A percentile compares a stretch with the other conserved stretches of the same genome.
Evolutionary conservation across 2,113 vertebrate species (phyloP).

Genomic region (Laticauda colubrina): DNA sequence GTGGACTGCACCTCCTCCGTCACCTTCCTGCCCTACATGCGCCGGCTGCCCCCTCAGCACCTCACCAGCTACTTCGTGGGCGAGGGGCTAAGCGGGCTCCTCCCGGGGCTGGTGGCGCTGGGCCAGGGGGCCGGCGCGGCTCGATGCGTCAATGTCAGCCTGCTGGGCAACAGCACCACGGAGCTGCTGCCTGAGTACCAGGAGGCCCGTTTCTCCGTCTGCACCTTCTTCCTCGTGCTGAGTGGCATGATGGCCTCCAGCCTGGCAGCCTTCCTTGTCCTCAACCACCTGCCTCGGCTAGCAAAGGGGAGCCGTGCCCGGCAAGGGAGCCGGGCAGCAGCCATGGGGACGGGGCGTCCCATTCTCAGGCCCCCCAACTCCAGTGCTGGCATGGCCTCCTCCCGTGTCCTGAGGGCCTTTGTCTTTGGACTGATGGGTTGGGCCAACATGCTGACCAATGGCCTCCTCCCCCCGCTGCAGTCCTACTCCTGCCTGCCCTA

Average conservation of each 20-base stretch:
- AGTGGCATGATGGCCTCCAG: slow-evolving; percentile 75
- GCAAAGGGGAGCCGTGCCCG: slow-evolving; percentile 25
- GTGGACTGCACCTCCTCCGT: slow-evolving; percentile 85
- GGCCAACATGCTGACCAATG: slow-evolving; percentile 76
- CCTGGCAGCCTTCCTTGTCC: slow-evolving; percentile 71
- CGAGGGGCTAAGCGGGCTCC: slow-evolving; percentile 79
- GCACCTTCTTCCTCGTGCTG: slow-evolving; percentile 78
- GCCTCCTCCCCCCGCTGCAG: slow-evolving; percentile 77
- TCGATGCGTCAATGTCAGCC: slow-evolving; percentile 60
- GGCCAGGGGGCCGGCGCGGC: slow-evolving; percentile 75
- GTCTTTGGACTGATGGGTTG: slow-evolving; percentile 76
- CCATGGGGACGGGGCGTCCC: slow-evolving; percentile 47
- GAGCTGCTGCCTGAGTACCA: slow-evolving; percentile 64
- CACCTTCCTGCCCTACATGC: slow-evolving; percentile 83
- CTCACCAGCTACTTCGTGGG: slow-evolving; percentile 80
- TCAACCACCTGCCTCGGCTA: slow-evolving; percentile 71
- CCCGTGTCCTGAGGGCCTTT: slow-evolving; percentile 63
- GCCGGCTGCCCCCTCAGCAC: slow-evolving; percentile 68
- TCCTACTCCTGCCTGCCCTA: slow-evolving; percentile 83
- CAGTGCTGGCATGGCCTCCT: slow-evolving; percentile 40
- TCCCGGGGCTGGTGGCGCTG: slow-evolving; percentile 76
- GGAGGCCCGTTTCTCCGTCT: slow-evolving; percentile 70
- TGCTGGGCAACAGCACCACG: slow-evolving; percentile 5
- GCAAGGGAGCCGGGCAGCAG: accelerated
- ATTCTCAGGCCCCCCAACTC: slow-evolving; percentile 65